Evolutionary conservation across 2,797 vertebrate species (phyloP).

Genomic region (Florisuga fusca): DNA sequence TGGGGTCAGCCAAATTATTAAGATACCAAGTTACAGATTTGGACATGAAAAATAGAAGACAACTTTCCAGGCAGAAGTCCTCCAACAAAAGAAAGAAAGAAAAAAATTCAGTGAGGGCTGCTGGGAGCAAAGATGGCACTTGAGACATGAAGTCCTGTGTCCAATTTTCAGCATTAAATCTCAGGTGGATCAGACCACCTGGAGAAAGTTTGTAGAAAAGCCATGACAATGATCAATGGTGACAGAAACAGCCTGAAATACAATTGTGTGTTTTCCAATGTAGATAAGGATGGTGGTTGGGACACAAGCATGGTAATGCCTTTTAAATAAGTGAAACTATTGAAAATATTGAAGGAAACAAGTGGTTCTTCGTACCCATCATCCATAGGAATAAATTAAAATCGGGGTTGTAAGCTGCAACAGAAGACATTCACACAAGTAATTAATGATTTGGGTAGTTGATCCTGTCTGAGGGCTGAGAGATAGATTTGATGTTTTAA

Average conservation of each 20-base stretch:
- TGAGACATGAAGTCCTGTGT: neutral
- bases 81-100: neutral
- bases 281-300: accelerated
- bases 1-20: neutral
- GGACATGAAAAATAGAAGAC: neutral
- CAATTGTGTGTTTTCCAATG: neutral
- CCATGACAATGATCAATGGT: neutral
- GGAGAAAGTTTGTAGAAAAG: neutral
- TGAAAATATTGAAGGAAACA: neutral
- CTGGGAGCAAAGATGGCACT: neutral
- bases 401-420: neutral
- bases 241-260: neutral
- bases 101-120: neutral
- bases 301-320: neutral
- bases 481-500: constrained; percentile 13
- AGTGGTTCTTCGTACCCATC: neutral
- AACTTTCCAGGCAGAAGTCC: neutral
- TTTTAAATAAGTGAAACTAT: neutral
- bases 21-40: neutral
- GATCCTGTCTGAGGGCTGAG: neutral
- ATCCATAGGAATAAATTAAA: neutral
- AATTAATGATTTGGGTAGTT: constrained; percentile 16
- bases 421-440: neutral
- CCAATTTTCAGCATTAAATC: neutral
- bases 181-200: neutral